These are phyloP conservation scores for Opisthograptis luteolata DNA, from an alignment of 2,888 invertebrate species.

Conservation along the genomic window DNA sequence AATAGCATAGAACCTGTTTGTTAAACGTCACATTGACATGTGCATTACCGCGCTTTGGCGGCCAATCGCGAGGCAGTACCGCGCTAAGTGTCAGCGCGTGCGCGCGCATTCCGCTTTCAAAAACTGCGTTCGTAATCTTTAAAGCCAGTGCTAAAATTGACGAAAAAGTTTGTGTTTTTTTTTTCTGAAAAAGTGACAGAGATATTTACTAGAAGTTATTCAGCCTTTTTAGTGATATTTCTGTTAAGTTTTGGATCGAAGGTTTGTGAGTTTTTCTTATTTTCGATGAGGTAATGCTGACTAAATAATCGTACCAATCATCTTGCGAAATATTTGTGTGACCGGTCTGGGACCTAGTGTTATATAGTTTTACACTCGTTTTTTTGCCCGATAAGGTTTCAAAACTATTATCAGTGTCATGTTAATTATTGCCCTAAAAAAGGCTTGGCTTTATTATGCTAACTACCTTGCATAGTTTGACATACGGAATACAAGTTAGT, in stretches of 20 bases:
- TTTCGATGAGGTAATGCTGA: constrained; percentile 49
- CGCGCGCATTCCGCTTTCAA: constrained; percentile 58
- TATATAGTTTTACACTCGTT: not conserved
- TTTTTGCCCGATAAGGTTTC: constrained; percentile 22
- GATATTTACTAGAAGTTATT: constrained; percentile 2
- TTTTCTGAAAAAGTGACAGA: constrained; percentile 26
- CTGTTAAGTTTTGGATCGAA: constrained; percentile 35
- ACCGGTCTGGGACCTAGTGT: constrained; percentile 21
- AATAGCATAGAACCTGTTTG: constrained; percentile 50
- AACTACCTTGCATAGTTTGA: not conserved
- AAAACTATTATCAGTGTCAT: constrained; percentile 16
- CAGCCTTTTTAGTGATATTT: constrained; percentile 10
- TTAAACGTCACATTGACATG: constrained; percentile 55
- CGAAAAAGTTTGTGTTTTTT: constrained; percentile 31
- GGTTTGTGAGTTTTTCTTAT: constrained; percentile 52
- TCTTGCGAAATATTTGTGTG: constrained; percentile 56
- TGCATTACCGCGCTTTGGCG: constrained; percentile 67
- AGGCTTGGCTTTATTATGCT: constrained; percentile 7
- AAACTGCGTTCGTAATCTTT: constrained; percentile 33
- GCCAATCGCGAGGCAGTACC: constrained; percentile 68
- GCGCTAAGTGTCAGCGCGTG: constrained; percentile 54
- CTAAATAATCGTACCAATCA: constrained; percentile 53
- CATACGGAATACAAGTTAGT: not conserved
- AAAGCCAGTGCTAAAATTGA: constrained; percentile 23
- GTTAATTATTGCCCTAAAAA: constrained; percentile 22